These are phyloP conservation scores for Drosophila silvestris DNA, from an alignment of 2,888 invertebrate genomes.

Conservation along the genomic window DNA sequence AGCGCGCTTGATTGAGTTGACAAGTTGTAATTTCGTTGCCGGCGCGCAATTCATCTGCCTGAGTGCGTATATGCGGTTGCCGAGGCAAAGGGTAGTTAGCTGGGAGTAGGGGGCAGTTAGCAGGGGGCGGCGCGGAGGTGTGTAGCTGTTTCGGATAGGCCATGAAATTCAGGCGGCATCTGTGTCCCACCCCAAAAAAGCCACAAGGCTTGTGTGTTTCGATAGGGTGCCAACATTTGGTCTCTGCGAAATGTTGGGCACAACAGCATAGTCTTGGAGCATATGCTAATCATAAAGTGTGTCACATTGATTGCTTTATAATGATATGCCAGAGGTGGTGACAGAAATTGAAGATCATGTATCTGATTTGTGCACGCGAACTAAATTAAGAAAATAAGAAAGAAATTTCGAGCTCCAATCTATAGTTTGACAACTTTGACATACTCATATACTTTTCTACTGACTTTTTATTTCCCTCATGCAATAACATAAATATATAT, in stretches of 20 bases:
- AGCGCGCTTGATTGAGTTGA: slow-evolving; percentile 84
- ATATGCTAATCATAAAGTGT: slow-evolving; percentile 4
- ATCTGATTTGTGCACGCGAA: background rate
- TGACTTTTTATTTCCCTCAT: background rate
- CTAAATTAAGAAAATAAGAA: background rate
- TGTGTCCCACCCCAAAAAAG: slow-evolving; percentile 27
- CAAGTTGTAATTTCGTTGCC: slow-evolving; percentile 83
- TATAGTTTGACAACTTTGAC: background rate
- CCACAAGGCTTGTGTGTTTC: slow-evolving; percentile 27
- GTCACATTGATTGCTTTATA: background rate
- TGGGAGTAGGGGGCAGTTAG: background rate
- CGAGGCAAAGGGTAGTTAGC: background rate
- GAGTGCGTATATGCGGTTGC: slow-evolving; percentile 50
- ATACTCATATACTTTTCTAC: too few species aligned
- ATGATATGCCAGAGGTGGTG: background rate
- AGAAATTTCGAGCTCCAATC: background rate
- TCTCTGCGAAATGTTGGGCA: background rate
- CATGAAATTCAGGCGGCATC: slow-evolving; percentile 41
- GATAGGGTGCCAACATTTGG: slow-evolving; percentile 20
- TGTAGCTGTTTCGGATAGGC: slow-evolving; percentile 17
- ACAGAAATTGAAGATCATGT: background rate
- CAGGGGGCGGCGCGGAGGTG: background rate
- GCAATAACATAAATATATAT: background rate
- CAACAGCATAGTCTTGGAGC: background rate
- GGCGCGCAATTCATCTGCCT: slow-evolving; percentile 53